These are phyloP conservation scores for Drosophila simulans DNA, from an alignment of 1,140 invertebrate species.

Conservation along the genomic window DNA sequence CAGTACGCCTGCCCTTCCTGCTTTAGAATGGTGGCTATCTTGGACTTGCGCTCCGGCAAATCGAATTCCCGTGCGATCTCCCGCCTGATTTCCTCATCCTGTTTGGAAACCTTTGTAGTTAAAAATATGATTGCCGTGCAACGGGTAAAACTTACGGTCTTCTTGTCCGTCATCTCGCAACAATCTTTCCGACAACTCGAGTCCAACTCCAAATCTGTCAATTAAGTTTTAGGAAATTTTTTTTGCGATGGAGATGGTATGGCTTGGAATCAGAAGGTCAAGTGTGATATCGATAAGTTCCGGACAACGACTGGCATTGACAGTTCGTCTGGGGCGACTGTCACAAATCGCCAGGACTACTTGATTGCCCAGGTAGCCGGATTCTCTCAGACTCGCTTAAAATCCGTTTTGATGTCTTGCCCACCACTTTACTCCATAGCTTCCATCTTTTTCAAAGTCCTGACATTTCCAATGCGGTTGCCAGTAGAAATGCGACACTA, in stretches of 20 bases:
- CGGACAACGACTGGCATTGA: slow-evolving; percentile 37
- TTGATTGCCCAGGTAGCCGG: neutral
- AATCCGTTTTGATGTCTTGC: neutral
- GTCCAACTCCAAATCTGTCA: neutral
- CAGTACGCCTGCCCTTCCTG: slow-evolving; percentile 96
- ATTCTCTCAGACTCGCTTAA: slow-evolving; percentile 2
- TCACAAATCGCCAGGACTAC: slow-evolving; percentile 22
- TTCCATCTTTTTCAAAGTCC: too few relatives aligned
- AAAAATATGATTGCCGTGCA: neutral
- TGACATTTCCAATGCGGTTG: neutral
- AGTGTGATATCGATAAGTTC: slow-evolving; percentile 68
- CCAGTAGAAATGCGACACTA: too few relatives aligned
- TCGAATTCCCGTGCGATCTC: slow-evolving; percentile 96
- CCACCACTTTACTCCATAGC: too few relatives aligned
- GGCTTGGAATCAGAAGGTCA: slow-evolving; percentile 35
- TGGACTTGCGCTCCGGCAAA: slow-evolving; percentile 95
- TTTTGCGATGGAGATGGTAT: neutral
- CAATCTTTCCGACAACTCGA: neutral
- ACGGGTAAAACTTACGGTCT: slow-evolving; percentile 51
- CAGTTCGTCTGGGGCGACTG: slow-evolving; percentile 12
- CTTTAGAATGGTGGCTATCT: slow-evolving; percentile 94
- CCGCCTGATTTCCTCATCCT: slow-evolving; percentile 96
- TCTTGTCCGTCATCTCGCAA: slow-evolving; percentile 67
- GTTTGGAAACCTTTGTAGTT: neutral
- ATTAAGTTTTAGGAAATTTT: neutral